These are phyloP conservation scores for Varanus komodoensis DNA, from an alignment of 2,113 vertebrate species.

Conservation along the genomic window DNA sequence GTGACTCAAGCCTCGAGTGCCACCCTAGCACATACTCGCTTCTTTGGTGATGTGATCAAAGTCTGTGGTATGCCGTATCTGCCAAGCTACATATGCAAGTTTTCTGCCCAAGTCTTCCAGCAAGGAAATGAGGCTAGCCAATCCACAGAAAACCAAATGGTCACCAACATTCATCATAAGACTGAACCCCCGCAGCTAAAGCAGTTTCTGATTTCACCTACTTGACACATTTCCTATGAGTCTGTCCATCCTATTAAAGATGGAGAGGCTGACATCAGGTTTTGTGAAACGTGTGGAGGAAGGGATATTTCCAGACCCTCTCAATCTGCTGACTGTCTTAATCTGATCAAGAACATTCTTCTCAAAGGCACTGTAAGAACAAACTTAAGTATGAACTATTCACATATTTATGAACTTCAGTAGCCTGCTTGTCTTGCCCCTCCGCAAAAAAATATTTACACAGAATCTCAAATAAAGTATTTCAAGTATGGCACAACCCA, in stretches of 20 bases:
- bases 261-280: slow-evolving; percentile 28
- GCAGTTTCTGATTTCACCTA: slow-evolving; percentile 51
- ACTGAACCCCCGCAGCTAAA: slow-evolving; percentile 14
- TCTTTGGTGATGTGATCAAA: background rate
- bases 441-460: background rate
- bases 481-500: background rate
- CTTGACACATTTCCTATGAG: slow-evolving; percentile 59
- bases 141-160: slow-evolving; percentile 23
- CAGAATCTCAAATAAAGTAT: background rate
- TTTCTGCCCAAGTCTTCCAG: background rate
- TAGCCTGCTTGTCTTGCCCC: too few relatives aligned
- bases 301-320: slow-evolving; percentile 51
- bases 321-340: slow-evolving; percentile 44
- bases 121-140: background rate
- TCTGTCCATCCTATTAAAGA: slow-evolving; percentile 54
- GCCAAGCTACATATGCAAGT: background rate
- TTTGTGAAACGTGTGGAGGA: slow-evolving; percentile 42
- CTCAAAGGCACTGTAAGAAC: too few relatives aligned
- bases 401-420: background rate
- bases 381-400: background rate
- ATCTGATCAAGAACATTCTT: background rate
- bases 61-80: background rate
- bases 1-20: background rate
- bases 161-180: background rate
- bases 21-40: background rate